phyloP scores from a whole-genome alignment of 2,113 vertebrate species.

The Willisornis vidua region DNA sequence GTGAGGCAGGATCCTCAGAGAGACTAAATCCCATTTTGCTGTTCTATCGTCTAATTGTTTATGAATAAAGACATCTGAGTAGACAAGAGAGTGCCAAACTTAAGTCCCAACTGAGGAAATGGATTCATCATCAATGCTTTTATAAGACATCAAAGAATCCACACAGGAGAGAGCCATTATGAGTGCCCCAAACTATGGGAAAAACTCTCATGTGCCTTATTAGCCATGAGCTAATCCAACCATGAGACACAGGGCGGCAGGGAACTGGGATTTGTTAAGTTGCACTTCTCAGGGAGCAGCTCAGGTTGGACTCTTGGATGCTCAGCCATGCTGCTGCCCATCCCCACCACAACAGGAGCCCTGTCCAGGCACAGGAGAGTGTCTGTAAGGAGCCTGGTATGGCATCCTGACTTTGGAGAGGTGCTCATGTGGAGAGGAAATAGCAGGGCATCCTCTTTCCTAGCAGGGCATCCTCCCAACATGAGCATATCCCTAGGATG shows the following conservation, averaged over 20 bases:
- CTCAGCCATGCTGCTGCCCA: background rate
- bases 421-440: background rate
- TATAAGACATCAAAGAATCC: slow-evolving; percentile 3
- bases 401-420: background rate
- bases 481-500: fast-evolving
- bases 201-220: slow-evolving; percentile 13
- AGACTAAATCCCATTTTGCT: background rate
- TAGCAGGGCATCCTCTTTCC: background rate
- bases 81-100: background rate
- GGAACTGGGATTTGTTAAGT: background rate
- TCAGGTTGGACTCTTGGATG: background rate
- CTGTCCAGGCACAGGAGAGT: background rate
- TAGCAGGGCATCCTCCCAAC: background rate
- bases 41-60: background rate
- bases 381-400: background rate
- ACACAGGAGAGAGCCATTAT: background rate
- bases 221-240: background rate
- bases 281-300: background rate
- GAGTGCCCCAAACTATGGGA: background rate
- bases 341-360: fast-evolving
- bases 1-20: background rate
- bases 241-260: background rate
- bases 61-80: slow-evolving; percentile 14
- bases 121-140: background rate
- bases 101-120: slow-evolving; percentile 5